Base-by-base conservation (phyloP, 2,797 vertebrate genomes). In the Chelidonichthys spinosus region DNA sequence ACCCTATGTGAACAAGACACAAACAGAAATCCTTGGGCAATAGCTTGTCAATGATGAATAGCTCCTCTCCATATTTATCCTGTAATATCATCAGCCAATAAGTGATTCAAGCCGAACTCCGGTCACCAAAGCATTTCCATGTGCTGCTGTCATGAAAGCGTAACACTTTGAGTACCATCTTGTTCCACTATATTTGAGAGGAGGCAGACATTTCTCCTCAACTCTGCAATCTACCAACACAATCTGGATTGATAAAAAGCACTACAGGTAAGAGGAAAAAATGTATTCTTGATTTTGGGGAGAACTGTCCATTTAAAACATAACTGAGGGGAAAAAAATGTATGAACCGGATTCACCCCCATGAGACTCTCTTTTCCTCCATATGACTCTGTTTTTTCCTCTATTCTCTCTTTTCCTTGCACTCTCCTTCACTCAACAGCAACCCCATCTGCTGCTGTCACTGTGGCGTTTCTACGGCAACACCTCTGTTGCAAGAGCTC, bases 401-500 rank as follows among this genome's bases (percentile, higher is more conserved):
- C 58, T 52, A 4, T 64, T 58, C 53, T 74, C 40, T 55, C 40
- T 47, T 39, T 66, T 65, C 18, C n/a, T 63, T 9, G n/a, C 50
- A 40, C 50, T 69, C 47, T 69, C 50, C 56, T 66, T 63, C 47
- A 18, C 58, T 75, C 62, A 58, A 72, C 70, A 83, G 62, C 71
- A 72, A 68, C 47, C 70, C 56, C 85, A 85, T 87, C 83, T 89
- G 85, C 83, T 84, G 68, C 89, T 90, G 87, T 90, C 81, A 84
- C 79, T 79, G 78, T 47, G 64, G 1, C 44, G 85, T 93, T 73
- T 71, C 92, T 87, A 93, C 78, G 78, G 89, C 75, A 90, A 90
- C 86, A 80, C 47, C 81, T 69, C 67, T 33, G 36, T 37, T 79
- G 64, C 44, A 15, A 62, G 74, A 36, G 77, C 72, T 68, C 61